A percentile compares a stretch with the other conserved stretches of the same genome.
Evolutionary conservation across 2,797 vertebrate species (phyloP).

Genomic region (Monodelphis domestica): DNA sequence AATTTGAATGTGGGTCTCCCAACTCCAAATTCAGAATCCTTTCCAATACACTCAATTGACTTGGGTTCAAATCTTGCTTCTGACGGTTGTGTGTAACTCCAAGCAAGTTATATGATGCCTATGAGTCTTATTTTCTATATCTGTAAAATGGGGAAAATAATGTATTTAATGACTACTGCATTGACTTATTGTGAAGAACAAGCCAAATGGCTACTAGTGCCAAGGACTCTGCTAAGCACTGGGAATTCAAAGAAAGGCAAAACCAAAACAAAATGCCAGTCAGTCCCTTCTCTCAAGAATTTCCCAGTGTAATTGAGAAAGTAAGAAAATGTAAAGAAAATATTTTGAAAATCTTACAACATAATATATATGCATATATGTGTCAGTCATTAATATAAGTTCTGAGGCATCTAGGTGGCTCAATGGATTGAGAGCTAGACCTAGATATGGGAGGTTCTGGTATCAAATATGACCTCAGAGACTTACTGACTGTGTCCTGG

Average conservation of each 20-base stretch:
- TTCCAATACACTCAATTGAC: not conserved
- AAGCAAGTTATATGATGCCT: not conserved
- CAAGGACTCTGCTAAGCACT: not conserved
- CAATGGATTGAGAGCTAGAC: not conserved
- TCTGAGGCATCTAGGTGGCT: not conserved
- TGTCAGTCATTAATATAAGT: too few relatives aligned
- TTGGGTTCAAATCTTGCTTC: not conserved
- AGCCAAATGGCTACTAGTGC: not conserved
- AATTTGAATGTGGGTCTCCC: not conserved
- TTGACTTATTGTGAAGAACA: not conserved
- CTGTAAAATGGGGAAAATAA: not conserved
- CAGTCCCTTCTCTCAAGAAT: not conserved
- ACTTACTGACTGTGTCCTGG: not conserved
- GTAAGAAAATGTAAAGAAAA: not conserved
- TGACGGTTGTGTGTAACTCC: not conserved
- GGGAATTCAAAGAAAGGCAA: not conserved
- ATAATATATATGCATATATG: too few relatives aligned
- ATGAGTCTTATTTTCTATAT: not conserved
- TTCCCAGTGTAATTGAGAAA: not conserved
- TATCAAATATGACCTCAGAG: not conserved
- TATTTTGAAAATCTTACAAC: too few relatives aligned
- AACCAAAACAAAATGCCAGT: not conserved
- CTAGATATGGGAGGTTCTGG: too few relatives aligned
- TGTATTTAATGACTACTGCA: not conserved
- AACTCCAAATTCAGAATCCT: not conserved